Base-by-base conservation (phyloP, 2,797 vertebrate species). In the Phrynocephalus vlangalii region DNA sequence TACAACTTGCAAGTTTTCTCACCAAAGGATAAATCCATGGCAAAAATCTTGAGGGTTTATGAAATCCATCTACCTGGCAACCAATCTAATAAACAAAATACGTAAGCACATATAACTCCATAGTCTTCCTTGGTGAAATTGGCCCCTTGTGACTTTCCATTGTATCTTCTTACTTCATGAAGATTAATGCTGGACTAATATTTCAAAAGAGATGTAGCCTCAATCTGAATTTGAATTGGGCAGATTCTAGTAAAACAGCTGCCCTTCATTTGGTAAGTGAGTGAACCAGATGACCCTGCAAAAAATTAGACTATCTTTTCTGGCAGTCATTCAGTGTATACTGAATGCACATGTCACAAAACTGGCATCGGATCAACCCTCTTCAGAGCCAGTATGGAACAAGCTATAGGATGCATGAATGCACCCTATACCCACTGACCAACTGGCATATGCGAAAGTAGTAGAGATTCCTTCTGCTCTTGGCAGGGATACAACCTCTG, bases 221-320 rank as follows among this genome's bases (percentile, higher is more conserved):
- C 66, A 71, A 28, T 24, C 28, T 80, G 11, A 79, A 67, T 6
- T 56, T 79, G n/a, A 9, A 44, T 28, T 60, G n/a, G 50, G 22
- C 60, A 44, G 56, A 30, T 73, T 86, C 52, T 44, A 9, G n/a
- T 63, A 86, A 86, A 86, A 86, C 24, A 86, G 20, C n/a, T 80
- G 71, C 71, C 82, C 60, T 13, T 81, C 78, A 56, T 79, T 71
- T 56, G 24, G 15, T n/a, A 24, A 84, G 24, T n/a, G 67, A 20
- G 44, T 85, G 3, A 56, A 18, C 44, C 44, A 50, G 28, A 9
- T 85, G 66, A 72, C 50, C 13, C 24, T 86, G 56, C 68, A 81
- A 80, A 63, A 66, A 81, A 48, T 10, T 73, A 38, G 18, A 86
- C 60, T 5, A 3, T 60, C 78, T 33, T 52, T 63, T 73, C 52